Percentiles rank a stretch among this genome's conserved stretches.
Evolutionary conservation across 1,140 invertebrate genomes (phyloP).

Genomic region (Drosophila prosaltans): DNA sequence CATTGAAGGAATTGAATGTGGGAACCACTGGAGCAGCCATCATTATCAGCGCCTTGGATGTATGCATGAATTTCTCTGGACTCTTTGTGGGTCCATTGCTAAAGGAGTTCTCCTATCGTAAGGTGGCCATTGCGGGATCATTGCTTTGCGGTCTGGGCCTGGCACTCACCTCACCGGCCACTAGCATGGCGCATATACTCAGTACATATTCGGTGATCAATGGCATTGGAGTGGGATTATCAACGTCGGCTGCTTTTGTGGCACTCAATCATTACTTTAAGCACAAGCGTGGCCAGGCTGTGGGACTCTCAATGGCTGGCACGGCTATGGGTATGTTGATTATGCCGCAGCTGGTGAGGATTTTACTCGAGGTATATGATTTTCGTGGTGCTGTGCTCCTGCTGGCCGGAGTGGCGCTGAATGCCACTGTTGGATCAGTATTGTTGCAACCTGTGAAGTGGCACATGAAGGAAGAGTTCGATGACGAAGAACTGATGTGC

Average conservation of each 20-base stretch:
- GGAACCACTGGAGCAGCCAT: conserved; percentile 89
- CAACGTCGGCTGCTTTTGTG: conserved; percentile 88
- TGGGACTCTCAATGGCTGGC: conserved; percentile 90
- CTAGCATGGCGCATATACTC: conserved; percentile 89
- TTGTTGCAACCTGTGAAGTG: conserved; percentile 88
- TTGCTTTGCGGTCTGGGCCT: conserved; percentile 87
- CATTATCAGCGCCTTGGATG: conserved; percentile 89
- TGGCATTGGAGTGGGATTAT: conserved; percentile 89
- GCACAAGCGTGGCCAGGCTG: conserved; percentile 89
- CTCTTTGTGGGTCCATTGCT: conserved; percentile 89
- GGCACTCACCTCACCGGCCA: conserved; percentile 87
- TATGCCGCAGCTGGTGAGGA: conserved; percentile 88
- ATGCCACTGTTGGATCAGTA: conserved; percentile 87
- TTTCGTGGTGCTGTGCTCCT: conserved; percentile 88
- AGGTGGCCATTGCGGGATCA: conserved; percentile 88
- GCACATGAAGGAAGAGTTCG: conserved; percentile 86
- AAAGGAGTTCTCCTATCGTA: conserved; percentile 89
- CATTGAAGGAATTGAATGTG: conserved; percentile 86
- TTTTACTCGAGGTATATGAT: conserved; percentile 85
- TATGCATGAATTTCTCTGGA: conserved; percentile 90
- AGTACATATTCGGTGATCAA: conserved; percentile 90
- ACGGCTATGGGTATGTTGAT: conserved; percentile 90
- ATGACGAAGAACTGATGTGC: conserved; percentile 85
- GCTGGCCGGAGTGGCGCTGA: conserved; percentile 87
- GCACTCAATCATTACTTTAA: conserved; percentile 90